Base-by-base conservation (phyloP, 2,888 invertebrate genomes). In the Syrista parreyssii region DNA sequence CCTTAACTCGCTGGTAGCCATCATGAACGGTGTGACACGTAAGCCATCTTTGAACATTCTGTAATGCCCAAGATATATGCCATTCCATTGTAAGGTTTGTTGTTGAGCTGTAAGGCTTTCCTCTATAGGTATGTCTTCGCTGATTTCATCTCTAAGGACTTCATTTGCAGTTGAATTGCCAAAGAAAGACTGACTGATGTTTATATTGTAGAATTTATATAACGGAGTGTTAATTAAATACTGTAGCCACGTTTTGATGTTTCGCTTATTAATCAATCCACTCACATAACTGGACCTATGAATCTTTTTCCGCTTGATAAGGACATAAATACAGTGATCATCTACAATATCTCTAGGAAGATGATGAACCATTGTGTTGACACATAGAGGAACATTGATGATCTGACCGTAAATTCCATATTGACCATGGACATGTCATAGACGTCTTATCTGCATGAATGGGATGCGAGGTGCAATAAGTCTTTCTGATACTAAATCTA, bases 321-420 rank as follows among this genome's bases (percentile, higher is more conserved):
- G 79, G 15, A 87, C 85, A 76, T 82, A 83, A 36, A 86, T 82
- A 68, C 76, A 73, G 76, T 85, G 78, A 75, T 88, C 86, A 74
- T 88, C 87, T 78, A 86, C 82, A 12, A 87, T 15, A 31, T 83
- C 40, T 76, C 87, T 71, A 73, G 84, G 84, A 12, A 86, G 79
- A 23, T 33, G 12, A 35, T 80, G 34, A 12, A 86, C 84, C 86
- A 87, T 85, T 71, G 78, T 85, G 74, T 86, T 77, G 9, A 85
- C 82, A 33, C 79, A 78, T 11, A 86, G 80, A 68, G 87, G 86
- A 40, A 88, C 84, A 82, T 88, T 88, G 15, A 87, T 87, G 1
- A 87, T 78, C 77, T 87, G 88, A 11, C 86, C 86, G 34, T 80
- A 78, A 72, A 86, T 85, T 74, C 83, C 85, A 73, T 80, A 84